Base-by-base conservation (phyloP, 1,140 invertebrate genomes). In the Popillia japonica region DNA sequence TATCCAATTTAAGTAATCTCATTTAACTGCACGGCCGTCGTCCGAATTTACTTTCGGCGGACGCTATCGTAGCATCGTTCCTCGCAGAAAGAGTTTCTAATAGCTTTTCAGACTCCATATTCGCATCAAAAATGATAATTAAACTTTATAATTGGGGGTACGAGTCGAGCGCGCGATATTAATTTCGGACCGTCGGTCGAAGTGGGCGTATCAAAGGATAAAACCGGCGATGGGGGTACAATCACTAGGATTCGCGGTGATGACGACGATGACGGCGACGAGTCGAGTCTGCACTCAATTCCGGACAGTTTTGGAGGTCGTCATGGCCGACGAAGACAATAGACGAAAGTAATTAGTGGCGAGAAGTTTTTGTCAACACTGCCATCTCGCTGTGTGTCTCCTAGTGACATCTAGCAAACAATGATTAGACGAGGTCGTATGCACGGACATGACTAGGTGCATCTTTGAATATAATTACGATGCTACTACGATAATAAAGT, bases 1-100 rank as follows among this genome's bases (percentile, higher is more conserved):
- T 17, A 55, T 55, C 48, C 48, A 55, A 55, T 55, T 55, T 55
- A 55, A 55, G 48, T 55, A 55, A 55, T 55, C 48, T 55, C n/a
- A 55, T 55, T 55, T 55, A 55, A 55, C 48, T 55, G 17, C 17
- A 14, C 48, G 11, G 14, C 48, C 17, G 14, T 48, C n/a, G 27
- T 55, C 48, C 17, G 17, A 55, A 55, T 55, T 55, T 55, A 55
- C 48, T 55, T 55, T 55, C 48, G 48, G 17, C 14, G 48, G 27
- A 34, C 48, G 48, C 6, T n/a, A n/a, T 3, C 48, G 48, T 1
- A 34, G 27, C 27, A 4, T 1, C 27, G 4, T 34, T 34, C 27
- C 27, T 34, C 27, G 27, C 27, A 34, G 17, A 55, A 55, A 55
- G 48, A 55, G 48, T 55, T 17, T 55, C 48, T 7, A 55, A 55